phyloP scores from a whole-genome alignment of 37 sponge, comb jelly and placozoan genomes.

The Eunapius fragilis region DNA sequence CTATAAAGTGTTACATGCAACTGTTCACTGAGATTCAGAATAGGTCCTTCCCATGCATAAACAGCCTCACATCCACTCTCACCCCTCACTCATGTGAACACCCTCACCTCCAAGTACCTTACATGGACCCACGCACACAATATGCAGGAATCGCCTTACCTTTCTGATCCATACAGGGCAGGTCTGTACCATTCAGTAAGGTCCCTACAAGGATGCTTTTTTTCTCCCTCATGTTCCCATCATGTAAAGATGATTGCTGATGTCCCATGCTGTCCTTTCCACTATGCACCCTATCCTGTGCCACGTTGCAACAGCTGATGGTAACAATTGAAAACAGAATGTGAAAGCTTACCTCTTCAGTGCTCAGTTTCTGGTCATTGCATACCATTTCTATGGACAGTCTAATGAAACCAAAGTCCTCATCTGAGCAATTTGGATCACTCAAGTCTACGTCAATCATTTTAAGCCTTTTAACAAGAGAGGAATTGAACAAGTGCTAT shows the following conservation, averaged over 20 bases:
- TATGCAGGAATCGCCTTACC: conserved; percentile 44
- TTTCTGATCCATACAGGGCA: conserved; percentile 87
- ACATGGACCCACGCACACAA: conserved; percentile 4
- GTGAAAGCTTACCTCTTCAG: not conserved
- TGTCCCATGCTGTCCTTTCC: not conserved
- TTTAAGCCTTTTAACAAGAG: not conserved
- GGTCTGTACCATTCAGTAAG: conserved; percentile 67
- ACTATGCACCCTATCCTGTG: not conserved
- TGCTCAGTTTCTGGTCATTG: not conserved
- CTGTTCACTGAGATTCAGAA: too few species aligned
- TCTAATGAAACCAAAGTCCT: conserved; percentile 47
- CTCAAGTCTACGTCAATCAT: conserved; percentile 31
- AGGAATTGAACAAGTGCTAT: not conserved
- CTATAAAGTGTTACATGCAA: too few species aligned
- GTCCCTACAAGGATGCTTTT: conserved; percentile 68
- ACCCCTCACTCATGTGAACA: too few species aligned
- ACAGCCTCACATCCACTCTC: too few species aligned
- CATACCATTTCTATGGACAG: conserved; percentile 16
- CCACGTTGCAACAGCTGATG: not conserved
- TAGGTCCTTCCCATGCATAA: not conserved
- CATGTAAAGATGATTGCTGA: too few species aligned
- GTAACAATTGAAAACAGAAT: not conserved
- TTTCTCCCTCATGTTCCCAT: too few species aligned
- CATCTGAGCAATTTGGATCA: conserved; percentile 14
- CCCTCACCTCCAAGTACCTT: not conserved